These are phyloP conservation scores for Beris chalybata DNA, from an alignment of 2,888 invertebrate species.

Conservation along the genomic window DNA sequence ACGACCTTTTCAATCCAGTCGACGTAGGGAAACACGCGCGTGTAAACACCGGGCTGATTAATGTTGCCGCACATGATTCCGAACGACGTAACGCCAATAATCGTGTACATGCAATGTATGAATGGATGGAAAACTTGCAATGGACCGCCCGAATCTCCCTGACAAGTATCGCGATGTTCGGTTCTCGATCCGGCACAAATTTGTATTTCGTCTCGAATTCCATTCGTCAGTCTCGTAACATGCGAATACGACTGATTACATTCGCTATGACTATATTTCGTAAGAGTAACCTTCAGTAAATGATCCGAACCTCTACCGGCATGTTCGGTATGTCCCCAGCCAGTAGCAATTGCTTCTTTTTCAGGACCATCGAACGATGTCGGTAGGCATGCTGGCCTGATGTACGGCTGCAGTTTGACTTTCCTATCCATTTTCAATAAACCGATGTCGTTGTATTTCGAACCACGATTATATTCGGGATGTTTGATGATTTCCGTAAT, in stretches of 20 bases:
- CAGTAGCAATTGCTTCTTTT: constrained; percentile 54
- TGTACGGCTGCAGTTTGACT: constrained; percentile 35
- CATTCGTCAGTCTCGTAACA: neutral
- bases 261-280: constrained; percentile 32
- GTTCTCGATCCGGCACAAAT: constrained; percentile 33
- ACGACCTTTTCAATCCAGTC: constrained; percentile 61
- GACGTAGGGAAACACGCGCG: constrained; percentile 57
- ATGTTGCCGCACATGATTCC: constrained; percentile 51
- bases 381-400: constrained; percentile 56
- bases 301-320: constrained; percentile 45
- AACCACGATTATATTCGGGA: constrained; percentile 51
- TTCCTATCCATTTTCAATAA: constrained; percentile 15
- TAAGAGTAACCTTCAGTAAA: constrained; percentile 57
- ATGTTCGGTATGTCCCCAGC: constrained; percentile 58
- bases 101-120: constrained; percentile 50
- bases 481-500: constrained; percentile 49
- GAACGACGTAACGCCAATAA: constrained; percentile 56
- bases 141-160: constrained; percentile 64
- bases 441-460: constrained; percentile 42
- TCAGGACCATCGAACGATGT: constrained; percentile 38
- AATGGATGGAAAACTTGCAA: constrained; percentile 48
- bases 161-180: constrained; percentile 28
- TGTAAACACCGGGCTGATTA: constrained; percentile 60
- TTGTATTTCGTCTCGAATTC: constrained; percentile 26
- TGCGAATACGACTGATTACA: constrained; percentile 13